Percentiles rank a stretch among this genome's conserved stretches.
These are phyloP conservation scores for Thymallus thymallus DNA, from an alignment of 2,113 vertebrate species.

Conservation along the genomic window DNA sequence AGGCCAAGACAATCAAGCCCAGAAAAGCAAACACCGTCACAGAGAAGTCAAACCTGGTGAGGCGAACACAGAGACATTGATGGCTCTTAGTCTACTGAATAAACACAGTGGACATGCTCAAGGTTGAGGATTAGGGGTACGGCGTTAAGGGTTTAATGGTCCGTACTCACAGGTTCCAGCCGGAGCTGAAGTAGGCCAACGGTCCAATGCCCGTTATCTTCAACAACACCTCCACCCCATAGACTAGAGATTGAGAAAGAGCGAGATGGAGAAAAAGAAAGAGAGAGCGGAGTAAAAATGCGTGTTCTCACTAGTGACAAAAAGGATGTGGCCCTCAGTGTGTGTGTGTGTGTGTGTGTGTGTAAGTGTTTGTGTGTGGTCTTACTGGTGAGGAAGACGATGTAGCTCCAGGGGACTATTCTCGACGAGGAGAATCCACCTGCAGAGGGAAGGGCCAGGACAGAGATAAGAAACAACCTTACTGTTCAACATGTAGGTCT, in stretches of 20 bases:
- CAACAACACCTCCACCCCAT: constrained; percentile 90
- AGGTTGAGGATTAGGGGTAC: background rate
- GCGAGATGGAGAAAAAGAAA: background rate
- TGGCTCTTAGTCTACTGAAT: background rate
- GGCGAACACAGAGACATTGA: background rate
- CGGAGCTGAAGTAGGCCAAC: constrained; percentile 90
- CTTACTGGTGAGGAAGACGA: constrained; percentile 95
- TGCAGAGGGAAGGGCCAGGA: constrained; percentile 51
- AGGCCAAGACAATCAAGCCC: constrained; percentile 88
- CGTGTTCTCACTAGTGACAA: background rate
- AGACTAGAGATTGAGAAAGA: constrained; percentile 64
- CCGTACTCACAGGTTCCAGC: constrained; percentile 94
- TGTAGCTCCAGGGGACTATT: constrained; percentile 91
- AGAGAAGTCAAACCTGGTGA: constrained; percentile 89
- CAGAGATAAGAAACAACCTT: constrained; percentile 2
- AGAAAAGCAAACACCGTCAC: constrained; percentile 92
- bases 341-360: too few species aligned
- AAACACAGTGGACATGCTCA: background rate
- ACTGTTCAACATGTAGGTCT: background rate
- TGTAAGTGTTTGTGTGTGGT: background rate
- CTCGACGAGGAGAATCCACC: constrained; percentile 86
- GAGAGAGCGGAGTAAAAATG: background rate
- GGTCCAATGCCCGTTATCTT: constrained; percentile 93
- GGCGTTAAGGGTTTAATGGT: background rate
- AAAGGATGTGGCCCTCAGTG: background rate